A percentile compares a stretch with the other conserved stretches of the same genome.
phyloP scores from a whole-genome alignment of 2,888 invertebrate genomes.

The Lycaena phlaeas region DNA sequence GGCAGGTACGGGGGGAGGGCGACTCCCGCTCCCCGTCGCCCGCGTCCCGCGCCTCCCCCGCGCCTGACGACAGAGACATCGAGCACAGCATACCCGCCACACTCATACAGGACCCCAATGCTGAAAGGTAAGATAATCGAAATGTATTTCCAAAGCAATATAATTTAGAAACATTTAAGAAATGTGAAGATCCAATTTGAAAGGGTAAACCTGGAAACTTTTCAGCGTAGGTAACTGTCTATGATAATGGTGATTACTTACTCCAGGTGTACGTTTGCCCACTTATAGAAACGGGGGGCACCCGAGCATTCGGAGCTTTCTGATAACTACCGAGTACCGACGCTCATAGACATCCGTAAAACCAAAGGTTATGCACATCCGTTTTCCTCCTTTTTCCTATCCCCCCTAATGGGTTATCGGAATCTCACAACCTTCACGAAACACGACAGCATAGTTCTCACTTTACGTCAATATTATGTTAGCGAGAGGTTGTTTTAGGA shows the following conservation, averaged over 20 bases:
- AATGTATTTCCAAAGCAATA: neutral
- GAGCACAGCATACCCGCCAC: slow-evolving; percentile 72
- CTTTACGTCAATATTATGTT: too few relatives aligned
- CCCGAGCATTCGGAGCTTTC: too few relatives aligned
- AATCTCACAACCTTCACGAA: too few relatives aligned
- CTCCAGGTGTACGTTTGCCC: too few relatives aligned
- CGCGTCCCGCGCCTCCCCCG: slow-evolving; percentile 41
- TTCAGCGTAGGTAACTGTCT: too few relatives aligned
- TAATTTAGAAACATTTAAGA: neutral
- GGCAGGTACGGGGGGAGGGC: slow-evolving; percentile 60
- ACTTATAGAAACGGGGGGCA: too few relatives aligned
- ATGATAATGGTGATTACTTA: too few relatives aligned
- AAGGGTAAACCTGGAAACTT: too few relatives aligned
- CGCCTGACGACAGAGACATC: slow-evolving; percentile 62
- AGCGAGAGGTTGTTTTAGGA: too few relatives aligned
- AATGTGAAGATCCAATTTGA: too few relatives aligned
- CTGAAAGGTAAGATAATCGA: slow-evolving; percentile 44
- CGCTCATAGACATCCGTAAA: neutral
- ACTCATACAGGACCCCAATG: slow-evolving; percentile 68
- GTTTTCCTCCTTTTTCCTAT: neutral
- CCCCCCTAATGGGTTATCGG: neutral
- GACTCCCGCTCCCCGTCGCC: slow-evolving; percentile 56
- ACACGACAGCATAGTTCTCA: too few relatives aligned
- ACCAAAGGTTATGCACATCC: neutral
- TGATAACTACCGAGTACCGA: neutral